Evolutionary conservation across 2,888 invertebrate genomes (phyloP), one percentile per base, ranked within the genome.

Genomic region (Pseudeuparius sepicola): DNA sequence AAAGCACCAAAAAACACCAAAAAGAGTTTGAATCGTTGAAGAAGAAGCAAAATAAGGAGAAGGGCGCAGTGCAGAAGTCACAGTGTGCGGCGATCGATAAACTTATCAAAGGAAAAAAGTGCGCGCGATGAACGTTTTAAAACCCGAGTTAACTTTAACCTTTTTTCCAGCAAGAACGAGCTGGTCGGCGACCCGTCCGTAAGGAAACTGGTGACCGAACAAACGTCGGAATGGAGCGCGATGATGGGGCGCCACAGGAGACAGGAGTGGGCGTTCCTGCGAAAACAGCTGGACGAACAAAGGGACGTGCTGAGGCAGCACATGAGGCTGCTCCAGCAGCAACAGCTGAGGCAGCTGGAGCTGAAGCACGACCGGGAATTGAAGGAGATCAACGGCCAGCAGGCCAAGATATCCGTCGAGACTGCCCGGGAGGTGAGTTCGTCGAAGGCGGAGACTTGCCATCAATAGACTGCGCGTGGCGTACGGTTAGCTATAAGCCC

Each of bases 381-480:
- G 55, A 98, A 97, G 60, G 96, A 97, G 44, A 78, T 98, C 75
- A 94, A 93, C 58, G 74, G 80, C 4, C 76, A 82, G 35, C 98
- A 98, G 64, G 93, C 96, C 3, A 94, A 93, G 67, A 78, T 87
- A 52, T 94, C 94, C 31, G 90, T 98, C 50, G 98, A 98, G 61
- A 94, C 96, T 12, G 88, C 88, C 57, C 89, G 89, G 65, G 90
- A 89, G 58, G 93, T 98, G 27, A 42, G 37, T 39, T 15, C 25
- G 7, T 24, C 20, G 4, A n/a, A n/a, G n/a, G n/a, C n/a, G n/a
- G n/a, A n/a, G n/a, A n/a, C n/a, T n/a, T n/a, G n/a, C n/a, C n/a
- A n/a, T n/a, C n/a, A n/a, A n/a, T n/a, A n/a, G n/a, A n/a, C n/a
- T n/a, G n/a, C n/a, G n/a, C n/a, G n/a, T n/a, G n/a, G n/a, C n/a